These are phyloP conservation scores for Spisula solida DNA, from an alignment of 2,888 invertebrate genomes.

Conservation along the genomic window DNA sequence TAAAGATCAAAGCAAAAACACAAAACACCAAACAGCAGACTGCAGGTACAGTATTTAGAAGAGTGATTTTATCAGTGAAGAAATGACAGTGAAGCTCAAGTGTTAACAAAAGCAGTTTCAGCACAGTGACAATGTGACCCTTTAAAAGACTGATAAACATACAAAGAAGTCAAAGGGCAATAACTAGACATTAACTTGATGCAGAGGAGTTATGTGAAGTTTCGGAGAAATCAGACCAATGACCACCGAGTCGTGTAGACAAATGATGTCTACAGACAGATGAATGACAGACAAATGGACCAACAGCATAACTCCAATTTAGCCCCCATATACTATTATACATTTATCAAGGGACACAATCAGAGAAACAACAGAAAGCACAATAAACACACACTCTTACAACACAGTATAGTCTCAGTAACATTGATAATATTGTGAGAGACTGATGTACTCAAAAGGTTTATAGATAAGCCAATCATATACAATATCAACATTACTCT, in stretches of 20 bases:
- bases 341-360: no score
- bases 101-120: not conserved
- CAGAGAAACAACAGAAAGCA: not conserved
- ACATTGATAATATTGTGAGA: not conserved
- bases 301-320: no score
- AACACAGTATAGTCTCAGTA: not conserved
- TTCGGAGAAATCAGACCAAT: not conserved
- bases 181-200: not conserved
- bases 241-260: no score
- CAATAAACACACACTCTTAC: not conserved
- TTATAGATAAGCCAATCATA: constrained; percentile 3
- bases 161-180: not conserved
- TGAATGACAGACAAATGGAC: no score
- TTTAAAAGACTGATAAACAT: not conserved
- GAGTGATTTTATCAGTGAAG: not conserved
- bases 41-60: not conserved
- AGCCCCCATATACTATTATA: no score
- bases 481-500: not conserved
- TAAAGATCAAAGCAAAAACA: not conserved
- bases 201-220: not conserved
- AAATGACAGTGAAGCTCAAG: not conserved
- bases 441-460: not conserved
- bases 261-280: no score
- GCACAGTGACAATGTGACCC: not conserved
- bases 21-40: not conserved